Conservation (phyloP, 2,113 vertebrate genomes). For the Semnornis frantzii region DNA sequence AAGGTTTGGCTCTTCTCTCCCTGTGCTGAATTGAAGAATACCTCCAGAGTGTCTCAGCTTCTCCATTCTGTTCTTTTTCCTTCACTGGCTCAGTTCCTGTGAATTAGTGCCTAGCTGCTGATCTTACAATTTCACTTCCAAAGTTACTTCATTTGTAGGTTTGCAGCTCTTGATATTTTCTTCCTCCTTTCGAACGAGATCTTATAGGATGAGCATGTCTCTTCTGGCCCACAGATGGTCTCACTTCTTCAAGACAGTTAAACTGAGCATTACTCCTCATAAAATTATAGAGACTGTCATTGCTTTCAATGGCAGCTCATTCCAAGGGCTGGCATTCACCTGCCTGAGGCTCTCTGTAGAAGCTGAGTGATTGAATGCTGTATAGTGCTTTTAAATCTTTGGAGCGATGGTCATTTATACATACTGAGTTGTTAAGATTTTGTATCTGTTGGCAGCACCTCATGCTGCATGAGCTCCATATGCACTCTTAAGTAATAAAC, state of each 20-base stretch:
- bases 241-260: neutral
- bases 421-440: neutral
- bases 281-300: neutral
- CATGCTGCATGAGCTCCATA: neutral
- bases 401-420: neutral
- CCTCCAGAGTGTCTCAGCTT: neutral
- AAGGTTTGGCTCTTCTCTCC: neutral
- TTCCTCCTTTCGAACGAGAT: neutral
- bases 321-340: neutral
- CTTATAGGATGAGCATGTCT: rapidly evolving
- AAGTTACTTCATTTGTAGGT: neutral
- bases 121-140: neutral
- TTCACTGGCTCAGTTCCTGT: neutral
- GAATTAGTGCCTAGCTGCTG: neutral
- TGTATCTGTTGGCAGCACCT: neutral
- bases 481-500: neutral
- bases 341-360: neutral
- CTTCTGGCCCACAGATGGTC: neutral
- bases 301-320: neutral
- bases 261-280: neutral
- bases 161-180: neutral
- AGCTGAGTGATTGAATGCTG: neutral
- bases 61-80: neutral
- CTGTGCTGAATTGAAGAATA: neutral
- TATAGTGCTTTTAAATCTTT: neutral